Conservation (phyloP, 2,797 vertebrate genomes). For the Ibycter americanus region DNA sequence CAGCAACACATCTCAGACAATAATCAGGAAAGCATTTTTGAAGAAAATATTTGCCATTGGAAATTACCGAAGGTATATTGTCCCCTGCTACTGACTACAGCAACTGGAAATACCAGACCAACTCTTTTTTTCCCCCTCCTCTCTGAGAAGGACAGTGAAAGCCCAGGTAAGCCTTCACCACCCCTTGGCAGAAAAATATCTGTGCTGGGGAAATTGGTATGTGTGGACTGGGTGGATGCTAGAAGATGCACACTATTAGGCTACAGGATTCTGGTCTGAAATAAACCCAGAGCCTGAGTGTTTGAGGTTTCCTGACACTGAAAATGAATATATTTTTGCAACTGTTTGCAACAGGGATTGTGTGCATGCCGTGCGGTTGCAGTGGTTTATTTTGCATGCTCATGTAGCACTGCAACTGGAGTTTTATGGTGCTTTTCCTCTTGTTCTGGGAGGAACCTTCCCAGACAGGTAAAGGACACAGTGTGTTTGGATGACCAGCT, state of each 20-base stretch:
- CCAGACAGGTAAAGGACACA: background rate
- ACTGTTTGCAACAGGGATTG: rapidly evolving
- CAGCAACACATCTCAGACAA: background rate
- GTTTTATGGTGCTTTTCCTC: background rate
- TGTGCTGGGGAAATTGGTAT: background rate
- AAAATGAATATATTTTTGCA: background rate
- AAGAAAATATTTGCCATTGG: background rate
- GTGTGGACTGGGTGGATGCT: background rate
- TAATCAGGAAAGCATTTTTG: background rate
- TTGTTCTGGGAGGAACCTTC: background rate
- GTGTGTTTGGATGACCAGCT: background rate
- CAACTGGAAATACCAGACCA: background rate
- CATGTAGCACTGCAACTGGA: rapidly evolving
- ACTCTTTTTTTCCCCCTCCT: background rate
- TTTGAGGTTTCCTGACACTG: background rate
- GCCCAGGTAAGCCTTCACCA: background rate
- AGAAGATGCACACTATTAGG: too few species aligned
- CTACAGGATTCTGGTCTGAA: background rate
- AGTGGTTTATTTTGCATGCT: background rate
- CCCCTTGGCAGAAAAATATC: background rate
- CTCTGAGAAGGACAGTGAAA: background rate
- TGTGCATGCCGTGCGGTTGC: rapidly evolving
- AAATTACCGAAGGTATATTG: background rate
- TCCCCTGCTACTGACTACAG: background rate
- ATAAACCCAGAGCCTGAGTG: background rate